Base-by-base conservation (phyloP, 2,888 invertebrate species). In the Piscicola geometra region DNA sequence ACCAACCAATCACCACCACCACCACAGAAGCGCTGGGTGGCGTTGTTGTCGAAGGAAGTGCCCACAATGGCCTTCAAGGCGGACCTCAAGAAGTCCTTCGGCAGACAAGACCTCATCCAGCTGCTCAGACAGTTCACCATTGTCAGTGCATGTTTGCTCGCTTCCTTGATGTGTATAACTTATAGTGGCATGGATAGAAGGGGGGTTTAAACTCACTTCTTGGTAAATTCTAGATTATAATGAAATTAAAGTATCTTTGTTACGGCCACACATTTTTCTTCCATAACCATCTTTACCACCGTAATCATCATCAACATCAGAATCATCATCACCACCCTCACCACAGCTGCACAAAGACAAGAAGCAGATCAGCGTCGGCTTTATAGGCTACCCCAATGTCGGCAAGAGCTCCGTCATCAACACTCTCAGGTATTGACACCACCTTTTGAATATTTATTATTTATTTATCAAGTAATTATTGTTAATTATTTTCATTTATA, bases 361-460 rank as follows among this genome's bases (percentile, higher is more conserved):
- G 84, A 96, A 96, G 83, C 98, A 99, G 88, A 99, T 99, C 77
- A 96, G 95, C 84, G 94, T 99, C 71, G 99, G 99, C 0, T 92
- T 99, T 81, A 95, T 99, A 84, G 99, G 99, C 0, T 99, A 98
- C 85, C 99, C 99, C 1, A 99, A 99, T 88, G 94, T 94, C 2
- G 99, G 99, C 0, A 99, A 99, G 86, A 97, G 96, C 78, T 98
- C 98, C 0, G 91, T 99, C 5, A 98, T 99, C 79, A 99, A 99
- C 85, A 94, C 99, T 0, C 87, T 99, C 76, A 89, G 60, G 60
- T 56, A 25, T 41, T 41, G 15, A 41, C n/a, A 56, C n/a, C 9
- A 15, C 3, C 9, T 18, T 56, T 25, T 56, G 5, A 56, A 25
- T 18, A 25, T 56, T 56, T 18, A 56, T 56, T 56, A 25, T 15